Conservation (phyloP, 2,888 invertebrate genomes). For the Lamproptera curius region DNA sequence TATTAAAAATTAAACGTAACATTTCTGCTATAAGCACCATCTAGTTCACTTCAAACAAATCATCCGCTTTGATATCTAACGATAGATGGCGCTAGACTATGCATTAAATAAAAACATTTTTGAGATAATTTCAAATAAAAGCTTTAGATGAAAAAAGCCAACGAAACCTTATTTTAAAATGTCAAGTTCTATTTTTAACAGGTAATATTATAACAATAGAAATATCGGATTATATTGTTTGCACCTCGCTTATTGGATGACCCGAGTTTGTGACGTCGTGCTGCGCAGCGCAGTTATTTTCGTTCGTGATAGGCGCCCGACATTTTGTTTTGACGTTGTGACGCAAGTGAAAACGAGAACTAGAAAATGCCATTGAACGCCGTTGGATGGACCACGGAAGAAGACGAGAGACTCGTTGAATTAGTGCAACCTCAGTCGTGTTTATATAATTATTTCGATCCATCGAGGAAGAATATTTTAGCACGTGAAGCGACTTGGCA, state of each 20-base stretch:
- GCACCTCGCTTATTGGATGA: not conserved
- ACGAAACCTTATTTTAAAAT: not conserved
- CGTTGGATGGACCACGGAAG: slow-evolving; percentile 59
- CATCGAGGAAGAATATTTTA: slow-evolving; percentile 63
- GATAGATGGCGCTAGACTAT: not conserved
- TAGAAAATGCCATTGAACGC: slow-evolving; percentile 64
- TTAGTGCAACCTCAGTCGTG: slow-evolving; percentile 60
- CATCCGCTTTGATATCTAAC: no score
- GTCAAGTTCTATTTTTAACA: not conserved
- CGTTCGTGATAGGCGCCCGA: slow-evolving; percentile 64
- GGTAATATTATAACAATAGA: not conserved
- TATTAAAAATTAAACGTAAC: no score
- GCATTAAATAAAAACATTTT: not conserved
- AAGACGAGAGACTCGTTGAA: slow-evolving; percentile 60
- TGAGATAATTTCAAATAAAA: not conserved
- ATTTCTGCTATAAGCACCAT: no score
- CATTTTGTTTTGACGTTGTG: slow-evolving; percentile 61
- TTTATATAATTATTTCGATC: slow-evolving; percentile 58
- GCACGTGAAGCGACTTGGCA: slow-evolving; percentile 64
- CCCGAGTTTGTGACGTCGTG: slow-evolving; percentile 52
- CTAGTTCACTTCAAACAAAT: no score
- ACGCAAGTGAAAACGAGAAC: slow-evolving; percentile 36
- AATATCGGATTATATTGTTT: not conserved
- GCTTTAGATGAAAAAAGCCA: not conserved
- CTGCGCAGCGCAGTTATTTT: slow-evolving; percentile 65